A percentile compares a stretch with the other conserved stretches of the same genome.
These are phyloP conservation scores for Sminthopsis crassicaudata DNA, from an alignment of 2,113 vertebrate species.

Conservation along the genomic window DNA sequence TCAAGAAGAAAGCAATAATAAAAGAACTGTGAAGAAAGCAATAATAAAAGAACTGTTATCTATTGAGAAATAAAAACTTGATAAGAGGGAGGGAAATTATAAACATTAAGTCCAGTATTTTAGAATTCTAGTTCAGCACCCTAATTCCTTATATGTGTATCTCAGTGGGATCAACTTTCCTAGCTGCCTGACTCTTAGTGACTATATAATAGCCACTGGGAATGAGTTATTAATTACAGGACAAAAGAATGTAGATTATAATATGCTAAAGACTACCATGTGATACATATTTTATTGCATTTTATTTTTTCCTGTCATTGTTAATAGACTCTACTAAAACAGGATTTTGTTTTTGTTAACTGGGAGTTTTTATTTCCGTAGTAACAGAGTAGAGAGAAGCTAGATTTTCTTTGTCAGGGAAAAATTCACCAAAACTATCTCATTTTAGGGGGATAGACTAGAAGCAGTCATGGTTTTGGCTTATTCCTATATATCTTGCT, in stretches of 20 bases:
- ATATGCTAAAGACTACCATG: background rate
- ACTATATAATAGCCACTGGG: slow-evolving; percentile 27
- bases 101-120: background rate
- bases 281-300: background rate
- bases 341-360: background rate
- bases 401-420: background rate
- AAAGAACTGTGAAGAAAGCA: background rate
- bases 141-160: slow-evolving; percentile 10
- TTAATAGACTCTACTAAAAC: background rate
- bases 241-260: background rate
- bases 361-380: background rate
- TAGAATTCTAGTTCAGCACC: background rate
- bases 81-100: background rate
- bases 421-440: background rate
- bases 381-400: background rate
- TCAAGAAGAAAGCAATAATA: background rate
- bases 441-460: background rate
- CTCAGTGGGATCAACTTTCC: background rate
- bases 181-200: background rate
- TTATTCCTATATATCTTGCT: background rate
- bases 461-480: background rate
- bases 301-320: background rate
- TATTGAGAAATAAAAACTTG: background rate
- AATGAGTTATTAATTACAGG: slow-evolving; percentile 41
- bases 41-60: background rate